These are phyloP conservation scores for Clivina fossor DNA, from an alignment of 2,888 invertebrate species.

Conservation along the genomic window DNA sequence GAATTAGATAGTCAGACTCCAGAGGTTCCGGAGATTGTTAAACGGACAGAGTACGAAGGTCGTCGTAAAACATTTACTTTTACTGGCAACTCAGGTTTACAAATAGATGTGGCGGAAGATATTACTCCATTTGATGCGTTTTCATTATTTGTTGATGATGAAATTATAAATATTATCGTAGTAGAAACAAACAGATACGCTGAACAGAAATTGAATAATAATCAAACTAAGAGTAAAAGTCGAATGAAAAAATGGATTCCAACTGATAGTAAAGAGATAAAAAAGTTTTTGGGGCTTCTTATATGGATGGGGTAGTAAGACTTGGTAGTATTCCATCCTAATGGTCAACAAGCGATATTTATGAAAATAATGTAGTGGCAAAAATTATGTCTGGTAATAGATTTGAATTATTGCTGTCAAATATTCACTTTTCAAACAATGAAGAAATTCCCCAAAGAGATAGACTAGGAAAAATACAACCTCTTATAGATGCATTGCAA, in stretches of 20 bases:
- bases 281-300: too few species aligned
- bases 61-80: slow-evolving; percentile 17
- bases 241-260: too few species aligned
- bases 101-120: slow-evolving; percentile 30
- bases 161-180: slow-evolving; percentile 10
- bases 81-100: slow-evolving; percentile 15
- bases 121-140: slow-evolving; percentile 38
- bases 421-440: too few species aligned
- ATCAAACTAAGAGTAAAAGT: slow-evolving; percentile 10
- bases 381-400: too few species aligned
- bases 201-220: slow-evolving; percentile 20
- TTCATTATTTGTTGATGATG: slow-evolving; percentile 35
- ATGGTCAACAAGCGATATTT: too few species aligned
- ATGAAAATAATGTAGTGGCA: too few species aligned
- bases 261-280: too few species aligned
- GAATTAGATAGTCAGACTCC: background rate
- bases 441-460: slow-evolving; percentile 21
- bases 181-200: slow-evolving; percentile 38
- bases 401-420: too few species aligned
- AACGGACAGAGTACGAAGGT: slow-evolving; percentile 14
- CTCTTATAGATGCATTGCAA: slow-evolving; percentile 34
- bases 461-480: slow-evolving; percentile 35
- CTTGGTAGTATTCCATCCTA: too few species aligned
- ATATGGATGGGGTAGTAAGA: too few species aligned
- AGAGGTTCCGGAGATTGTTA: slow-evolving; percentile 18